Conservation (phyloP, 2,888 invertebrate species). For the Kryphioiulus occultus region DNA sequence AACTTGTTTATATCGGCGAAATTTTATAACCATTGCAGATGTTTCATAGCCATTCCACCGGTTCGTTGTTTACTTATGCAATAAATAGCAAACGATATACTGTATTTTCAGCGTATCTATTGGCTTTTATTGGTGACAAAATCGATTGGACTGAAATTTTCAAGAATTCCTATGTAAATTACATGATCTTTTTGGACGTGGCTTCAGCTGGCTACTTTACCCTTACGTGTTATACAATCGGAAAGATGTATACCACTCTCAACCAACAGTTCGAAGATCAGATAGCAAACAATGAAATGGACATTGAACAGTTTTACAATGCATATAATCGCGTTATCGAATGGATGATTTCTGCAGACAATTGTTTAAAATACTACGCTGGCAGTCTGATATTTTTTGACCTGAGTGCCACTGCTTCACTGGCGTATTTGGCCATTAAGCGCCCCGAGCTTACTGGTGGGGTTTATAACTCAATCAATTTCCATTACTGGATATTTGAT, state of each 20-base stretch:
- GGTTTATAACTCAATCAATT: neutral
- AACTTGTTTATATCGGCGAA: too few relatives aligned
- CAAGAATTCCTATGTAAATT: neutral
- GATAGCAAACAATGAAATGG: neutral
- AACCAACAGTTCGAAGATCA: neutral
- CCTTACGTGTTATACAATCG: neutral
- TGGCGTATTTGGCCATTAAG: neutral
- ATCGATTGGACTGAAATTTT: neutral
- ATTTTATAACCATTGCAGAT: too few relatives aligned
- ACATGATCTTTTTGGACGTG: neutral
- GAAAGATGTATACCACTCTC: neutral
- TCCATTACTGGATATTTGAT: neutral
- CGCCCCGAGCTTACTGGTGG: neutral
- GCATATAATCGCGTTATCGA: neutral
- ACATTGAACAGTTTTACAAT: neutral
- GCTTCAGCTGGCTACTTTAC: neutral
- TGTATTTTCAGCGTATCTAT: neutral
- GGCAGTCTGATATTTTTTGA: neutral
- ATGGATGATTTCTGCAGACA: neutral
- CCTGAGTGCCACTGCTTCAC: neutral
- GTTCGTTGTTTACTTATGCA: too few relatives aligned
- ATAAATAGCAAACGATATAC: neutral
- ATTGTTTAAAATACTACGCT: neutral
- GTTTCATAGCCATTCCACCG: too few relatives aligned
- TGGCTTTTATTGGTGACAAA: neutral